Evolutionary conservation across 2,797 vertebrate species (phyloP), one percentile per base, ranked within the genome.

Genomic region (Austrolebias charrua): DNA sequence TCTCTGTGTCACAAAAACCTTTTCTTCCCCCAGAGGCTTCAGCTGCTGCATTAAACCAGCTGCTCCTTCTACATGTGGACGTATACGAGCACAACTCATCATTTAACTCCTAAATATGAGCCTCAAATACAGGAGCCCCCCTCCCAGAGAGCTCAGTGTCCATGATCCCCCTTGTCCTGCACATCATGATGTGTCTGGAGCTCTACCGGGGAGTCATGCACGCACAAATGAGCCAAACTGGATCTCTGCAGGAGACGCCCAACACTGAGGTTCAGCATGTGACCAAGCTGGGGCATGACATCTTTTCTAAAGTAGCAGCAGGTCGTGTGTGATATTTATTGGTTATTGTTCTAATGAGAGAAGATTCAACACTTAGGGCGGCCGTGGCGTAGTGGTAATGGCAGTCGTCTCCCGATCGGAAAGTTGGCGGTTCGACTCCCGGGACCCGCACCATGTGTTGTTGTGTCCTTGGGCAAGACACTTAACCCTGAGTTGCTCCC

Each of bases 1-100:
- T 77, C 12, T 76, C 54, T 72, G 48, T 48, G 31, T 84, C 76
- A 78, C 69, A 81, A 68, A 63, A 73, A 76, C 61, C 67, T 67
- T 80, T 4, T 44, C 55, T 16, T 62, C n/a, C 71, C 63, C 71
- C 31, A 51, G 57, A 77, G 74, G 73, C 70, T 73, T 80, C 43
- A 70, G 63, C 45, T 77, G 64, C 73, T 79, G 67, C 66, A 75
- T 55, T 24, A 85, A 82, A 75, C 55, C 49, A 57, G 45, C 45
- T 45, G 56, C 19, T 63, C 53, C 61, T 61, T 78, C 50, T 14
- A 57, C 67, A 63, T 53, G 56, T 46, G 5, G 19, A 35, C 33
- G 43, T 47, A 75, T 20, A 51, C 58, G 56, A 52, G 40, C 52
- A 58, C 52, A 57, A 42, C 15, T 66, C 73, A 20, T 38, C 8